These are phyloP conservation scores for Lucilia cuprina DNA, from an alignment of 1,140 invertebrate genomes.

Conservation along the genomic window DNA sequence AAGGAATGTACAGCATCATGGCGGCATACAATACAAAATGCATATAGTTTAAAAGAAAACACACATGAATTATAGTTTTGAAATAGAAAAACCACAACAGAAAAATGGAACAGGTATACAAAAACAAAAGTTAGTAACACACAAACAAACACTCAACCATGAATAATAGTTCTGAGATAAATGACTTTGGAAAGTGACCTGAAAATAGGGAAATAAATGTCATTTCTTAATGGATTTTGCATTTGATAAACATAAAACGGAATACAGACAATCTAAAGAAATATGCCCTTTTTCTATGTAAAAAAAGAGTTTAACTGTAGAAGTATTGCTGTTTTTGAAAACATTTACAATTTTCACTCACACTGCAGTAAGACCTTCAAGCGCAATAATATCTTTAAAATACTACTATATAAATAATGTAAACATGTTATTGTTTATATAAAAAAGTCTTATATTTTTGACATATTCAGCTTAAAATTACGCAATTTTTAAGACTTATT, in stretches of 20 bases:
- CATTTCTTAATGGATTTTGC: conserved; percentile 5
- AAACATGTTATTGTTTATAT: no score
- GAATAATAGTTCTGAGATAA: background rate
- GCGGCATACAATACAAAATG: background rate
- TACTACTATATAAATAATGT: no score
- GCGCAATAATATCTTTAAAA: no score
- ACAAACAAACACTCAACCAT: background rate
- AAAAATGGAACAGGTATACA: background rate
- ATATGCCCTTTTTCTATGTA: no score
- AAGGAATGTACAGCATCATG: background rate
- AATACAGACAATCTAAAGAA: background rate
- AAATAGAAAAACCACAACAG: background rate
- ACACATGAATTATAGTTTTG: background rate
- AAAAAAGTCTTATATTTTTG: no score
- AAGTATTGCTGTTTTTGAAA: no score
- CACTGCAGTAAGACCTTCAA: no score
- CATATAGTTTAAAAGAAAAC: background rate
- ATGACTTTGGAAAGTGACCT: conserved; percentile 14
- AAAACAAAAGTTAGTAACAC: background rate
- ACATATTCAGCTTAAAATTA: no score
- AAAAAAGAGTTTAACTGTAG: no score
- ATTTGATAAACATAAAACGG: conserved; percentile 11
- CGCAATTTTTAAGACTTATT: no score
- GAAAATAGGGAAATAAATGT: conserved; percentile 8
- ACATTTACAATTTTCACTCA: no score